Evolutionary conservation across 1,140 invertebrate species (phyloP).

Genomic region (Rhyacophila brunnea): DNA sequence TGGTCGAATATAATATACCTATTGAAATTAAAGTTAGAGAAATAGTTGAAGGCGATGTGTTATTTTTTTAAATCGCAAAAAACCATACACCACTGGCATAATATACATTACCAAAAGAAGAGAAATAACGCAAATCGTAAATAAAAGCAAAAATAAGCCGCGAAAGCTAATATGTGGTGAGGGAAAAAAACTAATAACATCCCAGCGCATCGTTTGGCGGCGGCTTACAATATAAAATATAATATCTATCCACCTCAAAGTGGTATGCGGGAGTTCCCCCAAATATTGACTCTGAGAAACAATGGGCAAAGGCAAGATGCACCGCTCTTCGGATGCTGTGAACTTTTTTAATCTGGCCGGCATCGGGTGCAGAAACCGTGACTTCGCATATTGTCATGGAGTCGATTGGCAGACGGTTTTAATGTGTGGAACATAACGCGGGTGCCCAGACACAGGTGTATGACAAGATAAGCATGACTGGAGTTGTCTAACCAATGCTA

Average conservation of each 20-base stretch:
- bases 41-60: no score
- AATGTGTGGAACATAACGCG: no score
- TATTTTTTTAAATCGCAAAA: no score
- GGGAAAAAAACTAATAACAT: slow-evolving; percentile 31
- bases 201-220: slow-evolving; percentile 31
- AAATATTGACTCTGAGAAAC: slow-evolving; percentile 33
- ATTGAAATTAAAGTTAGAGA: no score
- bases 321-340: slow-evolving; percentile 22
- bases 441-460: no score
- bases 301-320: slow-evolving; percentile 18
- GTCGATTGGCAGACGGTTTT: no score
- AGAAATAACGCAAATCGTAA: slow-evolving; percentile 13
- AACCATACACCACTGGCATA: not conserved
- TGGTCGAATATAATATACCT: no score
- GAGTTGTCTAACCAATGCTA: no score
- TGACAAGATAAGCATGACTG: no score
- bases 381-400: not conserved
- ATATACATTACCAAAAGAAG: slow-evolving; percentile 15
- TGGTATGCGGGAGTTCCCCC: slow-evolving; percentile 8
- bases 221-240: slow-evolving; percentile 24
- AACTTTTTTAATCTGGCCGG: slow-evolving; percentile 27
- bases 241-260: slow-evolving; percentile 6
- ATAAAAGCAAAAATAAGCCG: slow-evolving; percentile 25
- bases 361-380: slow-evolving; percentile 1
- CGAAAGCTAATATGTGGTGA: slow-evolving; percentile 30